Evolutionary conservation across 2,888 invertebrate genomes (phyloP).

Genomic region (Drosophila subsilvestris): DNA sequence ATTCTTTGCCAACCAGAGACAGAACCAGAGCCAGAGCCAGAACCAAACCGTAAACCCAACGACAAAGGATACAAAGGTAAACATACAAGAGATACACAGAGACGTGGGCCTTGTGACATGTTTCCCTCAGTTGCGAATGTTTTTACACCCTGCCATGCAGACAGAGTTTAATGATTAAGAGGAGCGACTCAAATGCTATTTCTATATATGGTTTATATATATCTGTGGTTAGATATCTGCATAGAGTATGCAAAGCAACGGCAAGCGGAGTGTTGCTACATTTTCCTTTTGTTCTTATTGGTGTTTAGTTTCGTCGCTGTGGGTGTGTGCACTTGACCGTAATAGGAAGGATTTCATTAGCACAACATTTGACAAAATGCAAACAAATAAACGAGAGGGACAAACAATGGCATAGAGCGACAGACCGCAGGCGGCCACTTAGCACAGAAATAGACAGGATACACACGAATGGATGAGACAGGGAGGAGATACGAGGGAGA

Average conservation of each 20-base stretch:
- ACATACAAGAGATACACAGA: conserved; percentile 23
- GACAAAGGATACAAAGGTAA: conserved; percentile 61
- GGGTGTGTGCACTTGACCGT: conserved; percentile 67
- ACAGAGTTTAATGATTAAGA: background rate
- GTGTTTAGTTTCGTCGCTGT: conserved; percentile 37
- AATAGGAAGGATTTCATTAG: conserved; percentile 74
- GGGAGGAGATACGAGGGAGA: conserved; percentile 2
- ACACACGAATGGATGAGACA: conserved; percentile 31
- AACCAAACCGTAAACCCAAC: conserved; percentile 6
- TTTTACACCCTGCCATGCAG: background rate
- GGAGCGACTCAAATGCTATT: too few species aligned
- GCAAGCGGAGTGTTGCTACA: background rate
- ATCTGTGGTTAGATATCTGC: background rate
- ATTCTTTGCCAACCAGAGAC: conserved; percentile 49
- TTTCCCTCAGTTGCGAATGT: conserved; percentile 41
- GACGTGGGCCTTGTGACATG: conserved; percentile 3
- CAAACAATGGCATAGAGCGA: conserved; percentile 64
- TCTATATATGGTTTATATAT: too few species aligned
- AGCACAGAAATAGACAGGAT: conserved; percentile 60
- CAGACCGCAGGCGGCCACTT: conserved; percentile 70
- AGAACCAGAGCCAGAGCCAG: background rate
- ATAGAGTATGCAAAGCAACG: background rate
- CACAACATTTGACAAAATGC: conserved; percentile 77
- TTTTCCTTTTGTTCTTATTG: background rate
- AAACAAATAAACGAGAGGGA: conserved; percentile 53